A percentile compares a stretch with the other conserved stretches of the same genome.
phyloP scores from a whole-genome alignment of 2,888 invertebrate genomes.

The Limnephilus lunatus region DNA sequence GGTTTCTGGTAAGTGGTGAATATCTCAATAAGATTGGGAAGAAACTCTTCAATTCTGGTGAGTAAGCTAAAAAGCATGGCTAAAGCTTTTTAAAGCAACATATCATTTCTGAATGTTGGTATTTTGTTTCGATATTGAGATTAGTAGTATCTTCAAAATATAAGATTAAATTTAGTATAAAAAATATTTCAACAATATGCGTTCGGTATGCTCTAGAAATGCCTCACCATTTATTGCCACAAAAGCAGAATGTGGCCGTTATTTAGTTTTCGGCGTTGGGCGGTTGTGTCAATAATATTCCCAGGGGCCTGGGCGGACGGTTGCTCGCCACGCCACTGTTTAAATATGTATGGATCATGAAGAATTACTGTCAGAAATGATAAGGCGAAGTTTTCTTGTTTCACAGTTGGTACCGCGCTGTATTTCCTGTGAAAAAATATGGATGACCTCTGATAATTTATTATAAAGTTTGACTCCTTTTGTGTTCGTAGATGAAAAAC shows the following conservation, averaged over 20 bases:
- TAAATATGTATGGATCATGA: not conserved
- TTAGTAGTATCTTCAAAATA: no score
- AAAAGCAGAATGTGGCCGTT: not conserved
- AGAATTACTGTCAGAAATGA: not conserved
- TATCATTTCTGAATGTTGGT: no score
- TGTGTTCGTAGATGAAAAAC: not conserved
- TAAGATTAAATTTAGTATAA: no score
- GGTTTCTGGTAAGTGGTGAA: no score
- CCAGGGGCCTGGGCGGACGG: not conserved
- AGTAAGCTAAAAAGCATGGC: no score
- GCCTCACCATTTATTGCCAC: not conserved
- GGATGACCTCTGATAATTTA: not conserved
- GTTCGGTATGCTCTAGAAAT: not conserved
- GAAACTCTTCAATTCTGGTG: no score
- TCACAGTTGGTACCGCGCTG: no score
- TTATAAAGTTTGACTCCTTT: not conserved
- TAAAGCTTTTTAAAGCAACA: no score
- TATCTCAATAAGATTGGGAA: no score
- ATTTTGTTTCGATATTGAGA: no score
- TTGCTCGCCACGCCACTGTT: not conserved
- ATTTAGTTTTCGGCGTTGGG: not conserved
- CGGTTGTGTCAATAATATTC: not conserved
- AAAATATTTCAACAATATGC: not conserved
- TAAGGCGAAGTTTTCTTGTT: not conserved
- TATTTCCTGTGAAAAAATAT: not conserved